Evolutionary conservation across 2,888 invertebrate genomes (phyloP).

Genomic region (Thalpophila matura): DNA sequence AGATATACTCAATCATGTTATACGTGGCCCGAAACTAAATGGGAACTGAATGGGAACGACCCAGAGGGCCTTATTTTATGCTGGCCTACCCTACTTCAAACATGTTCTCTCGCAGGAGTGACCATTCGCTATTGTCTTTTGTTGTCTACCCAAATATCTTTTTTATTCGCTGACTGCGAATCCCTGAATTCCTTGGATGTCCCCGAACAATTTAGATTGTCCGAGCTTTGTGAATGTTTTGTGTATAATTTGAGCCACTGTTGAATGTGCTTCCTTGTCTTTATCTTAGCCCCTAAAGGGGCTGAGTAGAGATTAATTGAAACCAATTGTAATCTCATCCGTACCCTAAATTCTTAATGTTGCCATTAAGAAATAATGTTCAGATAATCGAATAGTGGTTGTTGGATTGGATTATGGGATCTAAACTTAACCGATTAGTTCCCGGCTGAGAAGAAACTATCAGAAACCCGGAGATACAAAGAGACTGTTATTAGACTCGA

Average conservation of each 20-base stretch:
- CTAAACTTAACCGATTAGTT: background rate
- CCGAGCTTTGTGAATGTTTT: constrained; percentile 40
- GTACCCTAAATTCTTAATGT: constrained; percentile 9
- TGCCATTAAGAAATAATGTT: constrained; percentile 34
- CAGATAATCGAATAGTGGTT: constrained; percentile 11
- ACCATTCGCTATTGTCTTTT: constrained; percentile 60
- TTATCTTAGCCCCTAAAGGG: constrained; percentile 14
- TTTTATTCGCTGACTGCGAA: constrained; percentile 56
- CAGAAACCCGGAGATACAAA: background rate
- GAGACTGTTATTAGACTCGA: constrained; percentile 4
- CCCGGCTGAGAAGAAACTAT: background rate
- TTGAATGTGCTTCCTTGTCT: constrained; percentile 43
- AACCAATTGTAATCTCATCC: constrained; percentile 43
- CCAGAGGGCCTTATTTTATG: constrained; percentile 45
- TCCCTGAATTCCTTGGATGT: constrained; percentile 48
- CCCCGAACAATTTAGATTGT: constrained; percentile 46
- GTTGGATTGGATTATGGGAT: constrained; percentile 8
- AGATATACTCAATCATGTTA: constrained; percentile 60
- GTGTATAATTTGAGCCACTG: constrained; percentile 48
- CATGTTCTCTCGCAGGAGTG: constrained; percentile 54
- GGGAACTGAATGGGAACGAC: constrained; percentile 43
- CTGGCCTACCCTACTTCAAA: constrained; percentile 31
- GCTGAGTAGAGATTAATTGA: constrained; percentile 15
- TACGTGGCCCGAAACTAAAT: constrained; percentile 64
- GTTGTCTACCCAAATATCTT: constrained; percentile 57